Percentiles rank a stretch among this genome's conserved stretches.
phyloP scores from a whole-genome alignment of 2,888 invertebrate species.

The Netelia fuscicornis region DNA sequence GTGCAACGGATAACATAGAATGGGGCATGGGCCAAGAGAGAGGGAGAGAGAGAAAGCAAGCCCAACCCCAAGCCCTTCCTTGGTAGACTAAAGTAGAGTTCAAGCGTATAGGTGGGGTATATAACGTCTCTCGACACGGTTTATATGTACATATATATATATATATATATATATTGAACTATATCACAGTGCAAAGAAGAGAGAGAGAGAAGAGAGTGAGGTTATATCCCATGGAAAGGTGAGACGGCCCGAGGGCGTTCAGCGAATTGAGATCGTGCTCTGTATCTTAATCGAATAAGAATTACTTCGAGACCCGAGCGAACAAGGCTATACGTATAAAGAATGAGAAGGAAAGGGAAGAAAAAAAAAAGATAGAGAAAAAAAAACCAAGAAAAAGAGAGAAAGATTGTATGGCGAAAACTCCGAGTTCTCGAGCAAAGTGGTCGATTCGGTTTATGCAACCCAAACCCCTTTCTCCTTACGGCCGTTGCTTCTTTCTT shows the following conservation, averaged over 20 bases:
- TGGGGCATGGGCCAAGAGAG: slow-evolving; percentile 5
- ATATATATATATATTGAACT: slow-evolving; percentile 8
- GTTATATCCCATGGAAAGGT: slow-evolving; percentile 68
- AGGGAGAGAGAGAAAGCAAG: too few species aligned
- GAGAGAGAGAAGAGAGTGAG: slow-evolving; percentile 27
- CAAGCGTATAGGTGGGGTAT: slow-evolving; percentile 27
- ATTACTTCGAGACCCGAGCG: slow-evolving; percentile 61
- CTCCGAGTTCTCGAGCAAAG: slow-evolving; percentile 25
- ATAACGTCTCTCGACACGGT: slow-evolving; percentile 13
- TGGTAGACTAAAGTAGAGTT: slow-evolving; percentile 48
- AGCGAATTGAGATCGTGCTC: slow-evolving; percentile 83
- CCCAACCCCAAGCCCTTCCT: slow-evolving; percentile 26
- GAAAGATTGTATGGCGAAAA: slow-evolving; percentile 34
- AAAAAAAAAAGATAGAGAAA: slow-evolving; percentile 13
- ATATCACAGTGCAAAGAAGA: slow-evolving; percentile 47
- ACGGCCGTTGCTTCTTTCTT: too few species aligned
- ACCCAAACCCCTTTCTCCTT: background rate
- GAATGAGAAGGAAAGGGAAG: background rate
- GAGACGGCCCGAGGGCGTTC: slow-evolving; percentile 78
- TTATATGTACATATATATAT: slow-evolving; percentile 31
- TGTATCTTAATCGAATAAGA: slow-evolving; percentile 80
- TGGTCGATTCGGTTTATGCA: slow-evolving; percentile 43
- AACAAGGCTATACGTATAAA: slow-evolving; percentile 11
- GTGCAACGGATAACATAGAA: slow-evolving; percentile 39
- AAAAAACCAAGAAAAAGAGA: background rate